Conservation (phyloP, 2,888 invertebrate genomes). For the Oscheius sp. region DNA sequence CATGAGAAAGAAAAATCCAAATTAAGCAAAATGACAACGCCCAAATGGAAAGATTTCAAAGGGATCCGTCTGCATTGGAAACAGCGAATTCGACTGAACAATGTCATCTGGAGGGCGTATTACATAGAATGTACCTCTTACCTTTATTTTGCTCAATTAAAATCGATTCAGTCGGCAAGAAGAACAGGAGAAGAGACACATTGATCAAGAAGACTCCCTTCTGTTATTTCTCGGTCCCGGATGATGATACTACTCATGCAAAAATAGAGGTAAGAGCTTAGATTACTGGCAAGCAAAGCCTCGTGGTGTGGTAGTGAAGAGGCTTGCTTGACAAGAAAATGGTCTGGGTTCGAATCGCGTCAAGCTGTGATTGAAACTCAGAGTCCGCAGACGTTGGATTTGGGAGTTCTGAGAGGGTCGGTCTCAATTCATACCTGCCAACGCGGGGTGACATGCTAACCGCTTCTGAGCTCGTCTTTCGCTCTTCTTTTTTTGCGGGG, state of each 20-base stretch:
- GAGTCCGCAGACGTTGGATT: no score
- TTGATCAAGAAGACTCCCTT: conserved; percentile 68
- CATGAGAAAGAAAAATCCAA: background rate
- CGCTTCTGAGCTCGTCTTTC: no score
- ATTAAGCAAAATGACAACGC: conserved; percentile 97
- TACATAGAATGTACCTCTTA: conserved; percentile 87
- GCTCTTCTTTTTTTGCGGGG: no score
- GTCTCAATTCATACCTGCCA: no score
- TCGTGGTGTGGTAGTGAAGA: no score
- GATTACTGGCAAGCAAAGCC: no score
- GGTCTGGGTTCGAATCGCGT: no score
- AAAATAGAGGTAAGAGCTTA: conserved; percentile 64
- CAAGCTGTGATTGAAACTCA: no score
- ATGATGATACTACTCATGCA: conserved; percentile 72
- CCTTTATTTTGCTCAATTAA: background rate
- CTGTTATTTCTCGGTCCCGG: conserved; percentile 73
- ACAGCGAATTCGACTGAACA: conserved; percentile 98
- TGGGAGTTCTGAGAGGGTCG: no score
- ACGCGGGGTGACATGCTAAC: no score
- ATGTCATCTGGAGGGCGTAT: conserved; percentile 99
- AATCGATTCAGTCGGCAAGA: conserved; percentile 48
- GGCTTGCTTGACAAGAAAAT: no score
- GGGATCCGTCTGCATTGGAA: conserved; percentile 96
- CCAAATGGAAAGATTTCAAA: conserved; percentile 99
- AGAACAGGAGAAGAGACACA: conserved; percentile 29